These are phyloP conservation scores for Hyppa rectilinea DNA, from an alignment of 2,888 invertebrate species.

Conservation along the genomic window DNA sequence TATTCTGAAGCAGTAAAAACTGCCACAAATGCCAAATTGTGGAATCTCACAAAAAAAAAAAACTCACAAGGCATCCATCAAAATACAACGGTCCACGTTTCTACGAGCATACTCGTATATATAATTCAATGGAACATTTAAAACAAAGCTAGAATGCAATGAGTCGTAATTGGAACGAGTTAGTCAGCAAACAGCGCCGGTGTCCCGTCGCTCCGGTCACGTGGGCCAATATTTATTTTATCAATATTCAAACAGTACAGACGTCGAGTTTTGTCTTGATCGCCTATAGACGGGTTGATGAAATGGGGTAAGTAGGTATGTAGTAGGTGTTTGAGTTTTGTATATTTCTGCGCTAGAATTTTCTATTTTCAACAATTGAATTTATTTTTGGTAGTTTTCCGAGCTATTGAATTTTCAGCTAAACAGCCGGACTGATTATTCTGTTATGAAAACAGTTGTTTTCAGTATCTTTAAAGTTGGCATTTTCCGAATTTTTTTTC, in stretches of 20 bases:
- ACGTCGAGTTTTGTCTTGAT: constrained; percentile 71
- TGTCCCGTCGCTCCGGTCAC: constrained; percentile 73
- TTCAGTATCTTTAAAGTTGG: too few relatives aligned
- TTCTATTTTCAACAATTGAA: background rate
- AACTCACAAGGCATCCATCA: constrained; percentile 8
- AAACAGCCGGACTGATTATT: background rate
- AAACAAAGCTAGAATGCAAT: constrained; percentile 63
- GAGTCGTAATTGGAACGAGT: constrained; percentile 64
- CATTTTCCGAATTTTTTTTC: too few relatives aligned
- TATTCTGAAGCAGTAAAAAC: background rate
- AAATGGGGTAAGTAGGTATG: constrained; percentile 4
- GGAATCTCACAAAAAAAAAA: background rate
- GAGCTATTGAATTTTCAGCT: background rate
- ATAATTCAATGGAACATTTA: constrained; percentile 45
- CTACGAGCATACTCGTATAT: too few relatives aligned
- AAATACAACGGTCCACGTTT: constrained; percentile 26
- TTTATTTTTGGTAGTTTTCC: background rate
- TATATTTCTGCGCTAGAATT: background rate
- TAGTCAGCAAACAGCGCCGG: constrained; percentile 58
- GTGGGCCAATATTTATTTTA: constrained; percentile 86
- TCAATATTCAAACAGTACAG: constrained; percentile 85
- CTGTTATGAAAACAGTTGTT: background rate
- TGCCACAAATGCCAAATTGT: background rate
- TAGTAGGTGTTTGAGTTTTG: background rate
- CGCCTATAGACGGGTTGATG: constrained; percentile 48